Evolutionary conservation across 2,888 invertebrate species (phyloP).

Genomic region (Dynastes hyllus): DNA sequence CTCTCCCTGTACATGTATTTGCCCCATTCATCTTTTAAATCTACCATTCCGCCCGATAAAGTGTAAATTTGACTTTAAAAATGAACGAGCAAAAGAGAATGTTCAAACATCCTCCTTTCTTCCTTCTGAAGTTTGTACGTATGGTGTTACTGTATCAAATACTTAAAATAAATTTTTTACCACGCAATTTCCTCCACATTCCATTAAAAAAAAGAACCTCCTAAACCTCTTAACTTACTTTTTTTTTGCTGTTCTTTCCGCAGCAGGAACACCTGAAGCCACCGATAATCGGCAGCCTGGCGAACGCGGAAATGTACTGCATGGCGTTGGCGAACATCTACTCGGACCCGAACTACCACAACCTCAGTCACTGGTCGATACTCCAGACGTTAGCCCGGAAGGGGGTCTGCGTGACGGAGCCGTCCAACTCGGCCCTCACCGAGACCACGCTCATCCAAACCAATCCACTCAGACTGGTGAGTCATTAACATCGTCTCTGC

Average conservation of each 20-base stretch:
- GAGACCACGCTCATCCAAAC: constrained; percentile 97
- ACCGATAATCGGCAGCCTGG: constrained; percentile 90
- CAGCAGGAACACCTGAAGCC: constrained; percentile 96
- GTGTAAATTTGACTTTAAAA: no score
- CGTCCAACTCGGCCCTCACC: constrained; percentile 90
- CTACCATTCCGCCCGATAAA: no score
- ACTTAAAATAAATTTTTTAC: no score
- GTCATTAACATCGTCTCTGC: constrained; percentile 59
- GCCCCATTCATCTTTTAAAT: no score
- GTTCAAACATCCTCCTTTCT: no score
- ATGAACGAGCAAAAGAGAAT: no score
- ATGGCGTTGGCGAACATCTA: constrained; percentile 95
- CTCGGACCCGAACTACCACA: constrained; percentile 96
- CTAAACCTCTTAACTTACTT: no score
- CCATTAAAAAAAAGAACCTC: no score
- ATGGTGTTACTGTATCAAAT: no score
- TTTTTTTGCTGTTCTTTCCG: constrained; percentile 60
- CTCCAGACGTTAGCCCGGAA: constrained; percentile 94
- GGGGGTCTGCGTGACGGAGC: constrained; percentile 89
- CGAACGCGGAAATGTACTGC: constrained; percentile 96
- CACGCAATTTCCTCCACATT: no score
- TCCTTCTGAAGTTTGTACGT: no score
- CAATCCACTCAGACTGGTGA: constrained; percentile 94
- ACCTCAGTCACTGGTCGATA: constrained; percentile 96
- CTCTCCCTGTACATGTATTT: no score